Conservation (phyloP, 2,113 vertebrate genomes). For the Dipodomys merriami region DNA sequence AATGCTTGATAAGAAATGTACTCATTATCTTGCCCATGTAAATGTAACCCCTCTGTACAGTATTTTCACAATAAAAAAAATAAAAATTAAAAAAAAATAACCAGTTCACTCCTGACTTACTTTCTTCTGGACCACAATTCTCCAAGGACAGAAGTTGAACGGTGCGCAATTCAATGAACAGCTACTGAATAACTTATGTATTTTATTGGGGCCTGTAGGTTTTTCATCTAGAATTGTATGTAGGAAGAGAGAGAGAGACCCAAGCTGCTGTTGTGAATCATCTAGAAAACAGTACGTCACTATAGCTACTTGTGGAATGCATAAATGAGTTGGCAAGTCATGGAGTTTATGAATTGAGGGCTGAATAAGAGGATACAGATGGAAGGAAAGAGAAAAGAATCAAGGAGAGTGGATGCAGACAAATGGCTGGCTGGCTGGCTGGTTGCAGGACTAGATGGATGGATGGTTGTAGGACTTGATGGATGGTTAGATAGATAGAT, state of each 20-base stretch:
- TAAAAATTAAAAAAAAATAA: too few relatives aligned
- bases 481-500: not conserved
- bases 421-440: too few relatives aligned
- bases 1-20: too few relatives aligned
- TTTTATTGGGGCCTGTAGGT: not conserved
- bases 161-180: not conserved
- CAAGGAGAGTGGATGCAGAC: not conserved
- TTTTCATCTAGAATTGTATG: not conserved
- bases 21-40: too few relatives aligned
- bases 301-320: not conserved
- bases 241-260: not conserved
- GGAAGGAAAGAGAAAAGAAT: not conserved
- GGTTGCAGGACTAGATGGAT: too few relatives aligned
- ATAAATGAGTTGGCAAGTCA: not conserved
- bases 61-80: too few relatives aligned
- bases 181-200: not conserved
- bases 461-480: not conserved
- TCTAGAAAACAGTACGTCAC: not conserved
- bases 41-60: too few relatives aligned
- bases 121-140: not conserved
- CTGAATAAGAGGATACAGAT: not conserved
- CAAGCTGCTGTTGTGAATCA: not conserved
- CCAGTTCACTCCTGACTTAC: not conserved
- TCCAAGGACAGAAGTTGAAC: not conserved
- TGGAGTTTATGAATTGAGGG: not conserved